Conservation (phyloP, 2,888 invertebrate genomes). For the Torymus auratus region DNA sequence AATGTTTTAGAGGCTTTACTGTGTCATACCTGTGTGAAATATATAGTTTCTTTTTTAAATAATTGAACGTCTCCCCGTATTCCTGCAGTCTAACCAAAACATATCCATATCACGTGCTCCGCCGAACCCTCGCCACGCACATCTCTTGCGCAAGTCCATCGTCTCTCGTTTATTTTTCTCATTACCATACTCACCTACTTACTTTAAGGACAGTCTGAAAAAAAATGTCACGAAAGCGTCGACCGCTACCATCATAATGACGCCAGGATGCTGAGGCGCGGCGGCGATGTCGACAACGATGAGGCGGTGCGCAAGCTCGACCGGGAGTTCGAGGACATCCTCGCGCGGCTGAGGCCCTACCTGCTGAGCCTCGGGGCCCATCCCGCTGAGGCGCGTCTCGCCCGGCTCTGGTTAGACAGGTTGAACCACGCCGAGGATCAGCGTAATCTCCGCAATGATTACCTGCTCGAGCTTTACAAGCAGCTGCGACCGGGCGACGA, state of each 20-base stretch:
- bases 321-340: slow-evolving; percentile 66
- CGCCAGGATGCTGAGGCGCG: slow-evolving; percentile 61
- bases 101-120: no score
- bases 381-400: slow-evolving; percentile 63
- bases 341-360: slow-evolving; percentile 64
- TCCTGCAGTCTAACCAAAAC: no score
- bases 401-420: slow-evolving; percentile 70
- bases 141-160: no score
- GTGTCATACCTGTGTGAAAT: slow-evolving; percentile 10
- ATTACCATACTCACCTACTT: no score
- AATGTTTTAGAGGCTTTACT: slow-evolving; percentile 14
- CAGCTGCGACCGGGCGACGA: slow-evolving; percentile 61
- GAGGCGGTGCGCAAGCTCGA: slow-evolving; percentile 66
- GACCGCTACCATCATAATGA: background rate
- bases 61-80: no score
- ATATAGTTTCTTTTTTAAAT: slow-evolving; percentile 4
- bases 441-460: slow-evolving; percentile 68
- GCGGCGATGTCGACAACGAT: slow-evolving; percentile 55
- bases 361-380: slow-evolving; percentile 61
- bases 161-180: no score
- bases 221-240: slow-evolving; percentile 2
- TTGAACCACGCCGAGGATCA: slow-evolving; percentile 65
- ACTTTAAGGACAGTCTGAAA: no score
- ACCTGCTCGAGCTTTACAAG: slow-evolving; percentile 67
- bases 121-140: no score